Base-by-base conservation (phyloP, 1,140 invertebrate species). In the Papilio helenus region DNA sequence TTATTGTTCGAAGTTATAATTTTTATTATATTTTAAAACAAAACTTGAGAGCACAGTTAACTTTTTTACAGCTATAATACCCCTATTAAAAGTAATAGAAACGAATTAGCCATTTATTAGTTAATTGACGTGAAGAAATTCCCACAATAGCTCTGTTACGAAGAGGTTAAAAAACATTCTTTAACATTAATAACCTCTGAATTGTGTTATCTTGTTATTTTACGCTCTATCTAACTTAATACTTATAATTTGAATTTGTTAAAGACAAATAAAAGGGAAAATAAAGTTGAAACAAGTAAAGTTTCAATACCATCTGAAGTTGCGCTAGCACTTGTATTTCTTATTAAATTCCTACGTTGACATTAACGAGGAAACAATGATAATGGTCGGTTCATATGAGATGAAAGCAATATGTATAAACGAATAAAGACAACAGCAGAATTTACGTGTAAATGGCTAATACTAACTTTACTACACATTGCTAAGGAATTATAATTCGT, bases 361-460 rank as follows among this genome's bases (percentile, higher is more conserved):
- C 51, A 77, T 77, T 65, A 77, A 77, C 51, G 76, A 77, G 76
- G 55, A 61, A 77, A 77, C 76, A 77, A 77, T 77, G 76, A 77
- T 77, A 65, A 77, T 76, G 74, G 74, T 58, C 76, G 42, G 3
- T 74, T 61, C 55, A 77, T 61, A 77, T 77, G 76, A 77, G 34
- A 77, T 55, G 76, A 77, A 61, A 77, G 76, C 55, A 77, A 77
- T 77, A 61, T 77, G n/a, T 77, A 61, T 82, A 87, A 85, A 85
- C 79, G 79, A 79, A 84, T 86, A 78, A 87, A 88, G 87, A 89
- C 88, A 88, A 87, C 85, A 82, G 81, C 79, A 83, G 20, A 86
- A 86, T 78, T 82, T 79, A 88, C 81, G 79, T 81, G 84, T 87
- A 84, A 83, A 87, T 84, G 80, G 87, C 83, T 85, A 86, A 89